Conservation (phyloP, 2,888 invertebrate species). For the Portevinia maculata region DNA sequence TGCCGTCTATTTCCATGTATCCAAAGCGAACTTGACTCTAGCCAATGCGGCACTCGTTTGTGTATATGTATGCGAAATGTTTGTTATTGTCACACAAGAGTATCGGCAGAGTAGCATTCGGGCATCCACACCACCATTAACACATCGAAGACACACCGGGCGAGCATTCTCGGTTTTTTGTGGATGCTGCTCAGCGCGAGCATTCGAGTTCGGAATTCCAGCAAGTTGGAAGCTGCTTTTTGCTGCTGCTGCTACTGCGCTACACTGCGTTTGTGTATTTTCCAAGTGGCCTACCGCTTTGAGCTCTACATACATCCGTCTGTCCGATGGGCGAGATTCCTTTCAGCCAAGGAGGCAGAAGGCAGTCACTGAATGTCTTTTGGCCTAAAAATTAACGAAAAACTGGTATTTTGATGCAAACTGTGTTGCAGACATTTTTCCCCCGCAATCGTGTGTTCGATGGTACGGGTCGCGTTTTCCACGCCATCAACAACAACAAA, state of each 20-base stretch:
- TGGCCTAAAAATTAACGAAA: slow-evolving; percentile 74
- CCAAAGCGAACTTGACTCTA: slow-evolving; percentile 58
- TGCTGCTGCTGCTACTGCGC: slow-evolving; percentile 75
- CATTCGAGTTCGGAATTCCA: slow-evolving; percentile 83
- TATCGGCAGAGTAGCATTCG: slow-evolving; percentile 26
- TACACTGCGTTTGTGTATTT: slow-evolving; percentile 69
- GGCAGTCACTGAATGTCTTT: slow-evolving; percentile 69
- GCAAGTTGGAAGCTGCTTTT: slow-evolving; percentile 82
- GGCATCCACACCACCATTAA: slow-evolving; percentile 27
- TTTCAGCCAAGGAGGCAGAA: slow-evolving; percentile 61
- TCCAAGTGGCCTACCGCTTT: slow-evolving; percentile 56
- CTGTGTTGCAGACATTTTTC: slow-evolving; percentile 64
- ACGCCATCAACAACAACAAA: slow-evolving; percentile 35
- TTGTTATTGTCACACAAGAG: slow-evolving; percentile 63
- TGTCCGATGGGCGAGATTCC: slow-evolving; percentile 69
- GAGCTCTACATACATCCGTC: slow-evolving; percentile 43
- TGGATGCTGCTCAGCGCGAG: slow-evolving; percentile 79
- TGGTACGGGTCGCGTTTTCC: slow-evolving; percentile 50
- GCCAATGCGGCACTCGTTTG: slow-evolving; percentile 58
- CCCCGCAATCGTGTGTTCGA: slow-evolving; percentile 62
- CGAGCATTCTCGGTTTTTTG: slow-evolving; percentile 82
- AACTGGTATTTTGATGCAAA: slow-evolving; percentile 72
- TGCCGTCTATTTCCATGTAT: slow-evolving; percentile 47
- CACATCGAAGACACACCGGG: slow-evolving; percentile 50
- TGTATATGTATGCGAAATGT: slow-evolving; percentile 45